phyloP scores from a whole-genome alignment of 64 coral and sea anemone species.

The Acropora tenuis region DNA sequence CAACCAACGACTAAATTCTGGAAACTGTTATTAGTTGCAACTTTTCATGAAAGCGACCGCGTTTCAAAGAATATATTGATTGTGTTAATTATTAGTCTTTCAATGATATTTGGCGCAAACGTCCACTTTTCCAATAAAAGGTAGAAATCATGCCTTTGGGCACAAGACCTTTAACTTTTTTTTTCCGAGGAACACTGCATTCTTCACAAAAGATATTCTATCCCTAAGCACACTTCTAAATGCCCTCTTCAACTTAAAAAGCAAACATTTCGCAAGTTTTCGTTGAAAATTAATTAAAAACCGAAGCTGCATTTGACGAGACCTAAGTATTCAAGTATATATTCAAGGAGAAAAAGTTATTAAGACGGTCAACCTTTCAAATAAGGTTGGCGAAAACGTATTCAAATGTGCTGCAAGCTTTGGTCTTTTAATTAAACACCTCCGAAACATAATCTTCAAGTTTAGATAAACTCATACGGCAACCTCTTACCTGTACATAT shows the following conservation, averaged over 20 bases:
- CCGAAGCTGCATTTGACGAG: not conserved
- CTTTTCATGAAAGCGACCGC: not conserved
- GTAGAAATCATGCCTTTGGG: too few relatives aligned
- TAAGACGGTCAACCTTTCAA: too few relatives aligned
- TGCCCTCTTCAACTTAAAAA: not conserved
- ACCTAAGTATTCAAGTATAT: not conserved
- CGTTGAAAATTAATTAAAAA: slow-evolving; percentile 34
- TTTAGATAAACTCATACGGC: too few relatives aligned
- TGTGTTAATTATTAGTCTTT: too few relatives aligned
- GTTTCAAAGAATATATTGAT: not conserved
- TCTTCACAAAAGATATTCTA: not conserved
- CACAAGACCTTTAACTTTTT: not conserved
- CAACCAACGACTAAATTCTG: not conserved
- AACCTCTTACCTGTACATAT: too few relatives aligned
- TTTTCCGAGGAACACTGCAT: not conserved
- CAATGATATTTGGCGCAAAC: too few relatives aligned
- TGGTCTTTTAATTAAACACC: too few relatives aligned
- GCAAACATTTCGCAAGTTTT: slow-evolving; percentile 30
- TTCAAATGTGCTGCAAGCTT: too few relatives aligned
- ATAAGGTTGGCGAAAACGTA: too few relatives aligned
- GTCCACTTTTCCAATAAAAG: too few relatives aligned
- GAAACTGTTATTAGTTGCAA: not conserved
- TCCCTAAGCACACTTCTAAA: not conserved
- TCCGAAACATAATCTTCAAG: too few relatives aligned
- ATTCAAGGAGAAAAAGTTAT: not conserved